Percentiles rank a stretch among this genome's conserved stretches.
Conservation (phyloP, 2,797 vertebrate species). For the Lemur catta region DNA sequence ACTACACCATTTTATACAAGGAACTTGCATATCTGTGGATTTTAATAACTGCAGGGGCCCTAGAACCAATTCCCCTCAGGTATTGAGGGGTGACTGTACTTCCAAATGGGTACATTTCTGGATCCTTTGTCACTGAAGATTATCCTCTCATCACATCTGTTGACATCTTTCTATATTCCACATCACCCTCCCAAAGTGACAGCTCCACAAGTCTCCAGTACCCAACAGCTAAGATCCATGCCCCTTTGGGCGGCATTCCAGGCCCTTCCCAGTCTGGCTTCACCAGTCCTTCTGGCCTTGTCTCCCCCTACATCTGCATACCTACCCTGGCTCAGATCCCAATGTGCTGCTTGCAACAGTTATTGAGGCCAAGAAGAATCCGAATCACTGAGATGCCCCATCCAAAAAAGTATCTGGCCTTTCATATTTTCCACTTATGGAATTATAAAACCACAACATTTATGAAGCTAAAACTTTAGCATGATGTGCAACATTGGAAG, state of each 20-base stretch:
- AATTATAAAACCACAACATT: conserved; percentile 9
- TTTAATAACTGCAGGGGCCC: background rate
- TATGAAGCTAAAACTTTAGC: background rate
- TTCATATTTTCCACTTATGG: background rate
- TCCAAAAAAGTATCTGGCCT: background rate
- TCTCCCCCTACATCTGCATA: background rate
- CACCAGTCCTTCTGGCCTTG: background rate
- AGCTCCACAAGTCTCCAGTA: background rate
- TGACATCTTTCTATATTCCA: background rate
- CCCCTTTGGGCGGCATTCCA: background rate
- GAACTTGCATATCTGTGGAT: background rate
- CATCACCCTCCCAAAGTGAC: background rate
- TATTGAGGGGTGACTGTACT: background rate
- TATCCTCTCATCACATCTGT: background rate
- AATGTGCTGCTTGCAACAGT: background rate
- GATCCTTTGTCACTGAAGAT: background rate
- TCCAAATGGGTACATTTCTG: background rate
- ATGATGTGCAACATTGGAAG: background rate
- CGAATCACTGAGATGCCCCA: background rate
- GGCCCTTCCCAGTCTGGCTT: background rate
- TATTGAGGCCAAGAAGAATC: background rate
- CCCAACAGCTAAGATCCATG: background rate
- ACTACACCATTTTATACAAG: background rate
- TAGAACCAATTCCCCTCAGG: background rate
- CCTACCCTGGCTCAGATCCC: background rate